Evolutionary conservation across 2,113 vertebrate genomes (phyloP).

Genomic region (Amblyopsis rosae): DNA sequence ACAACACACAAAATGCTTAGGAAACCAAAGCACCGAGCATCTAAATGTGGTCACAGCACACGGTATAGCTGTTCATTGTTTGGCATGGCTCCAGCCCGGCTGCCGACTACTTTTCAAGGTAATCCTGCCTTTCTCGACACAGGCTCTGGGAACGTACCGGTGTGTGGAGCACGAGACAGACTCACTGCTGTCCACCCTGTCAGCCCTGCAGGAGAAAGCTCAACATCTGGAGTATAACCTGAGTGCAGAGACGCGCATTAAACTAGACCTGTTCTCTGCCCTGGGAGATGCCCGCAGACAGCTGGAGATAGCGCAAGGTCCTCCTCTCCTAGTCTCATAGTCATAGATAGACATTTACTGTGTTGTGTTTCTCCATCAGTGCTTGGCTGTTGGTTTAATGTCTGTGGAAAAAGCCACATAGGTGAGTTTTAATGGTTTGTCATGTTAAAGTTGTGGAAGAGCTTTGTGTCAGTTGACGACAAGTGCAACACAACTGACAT

Average conservation of each 20-base stretch:
- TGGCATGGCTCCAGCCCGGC: not conserved
- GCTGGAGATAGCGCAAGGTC: slow-evolving; percentile 82
- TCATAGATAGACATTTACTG: not conserved
- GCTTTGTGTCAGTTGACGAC: not conserved
- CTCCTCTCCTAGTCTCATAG: slow-evolving; percentile 15
- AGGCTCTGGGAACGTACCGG: slow-evolving; percentile 77
- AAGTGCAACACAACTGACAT: not conserved
- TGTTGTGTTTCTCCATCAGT: not conserved
- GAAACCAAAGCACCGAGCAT: slow-evolving; percentile 45
- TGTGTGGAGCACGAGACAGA: slow-evolving; percentile 78
- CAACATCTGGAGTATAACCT: slow-evolving; percentile 84
- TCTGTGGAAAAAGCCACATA: not conserved
- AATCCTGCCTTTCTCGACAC: slow-evolving; percentile 11
- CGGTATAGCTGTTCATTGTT: not conserved
- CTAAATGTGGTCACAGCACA: not conserved
- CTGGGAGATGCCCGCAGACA: slow-evolving; percentile 81
- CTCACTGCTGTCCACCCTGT: slow-evolving; percentile 78
- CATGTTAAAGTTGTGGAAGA: no score
- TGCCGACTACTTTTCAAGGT: not conserved
- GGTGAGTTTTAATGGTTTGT: not conserved
- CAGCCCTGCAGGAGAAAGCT: slow-evolving; percentile 81
- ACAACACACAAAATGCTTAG: slow-evolving; percentile 4
- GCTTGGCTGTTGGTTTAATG: not conserved
- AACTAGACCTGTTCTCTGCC: slow-evolving; percentile 82
- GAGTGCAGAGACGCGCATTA: slow-evolving; percentile 83